A percentile compares a stretch with the other conserved stretches of the same genome.
Conservation (phyloP, 2,797 vertebrate genomes). For the Typhlichthys eigenmanni region DNA sequence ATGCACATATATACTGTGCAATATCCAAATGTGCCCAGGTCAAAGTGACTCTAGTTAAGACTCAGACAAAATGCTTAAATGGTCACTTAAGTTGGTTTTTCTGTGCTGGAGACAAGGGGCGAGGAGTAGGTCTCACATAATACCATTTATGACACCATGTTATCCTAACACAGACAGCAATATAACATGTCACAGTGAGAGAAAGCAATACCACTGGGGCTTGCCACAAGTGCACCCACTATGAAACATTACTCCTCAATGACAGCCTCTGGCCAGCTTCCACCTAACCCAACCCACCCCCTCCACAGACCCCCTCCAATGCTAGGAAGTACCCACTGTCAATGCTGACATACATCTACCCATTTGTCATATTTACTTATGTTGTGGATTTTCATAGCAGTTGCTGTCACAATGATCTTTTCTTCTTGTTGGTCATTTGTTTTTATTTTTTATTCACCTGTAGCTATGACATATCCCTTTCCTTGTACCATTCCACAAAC, state of each 20-base stretch:
- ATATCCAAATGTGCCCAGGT: slow-evolving; percentile 66
- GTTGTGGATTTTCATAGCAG: slow-evolving; percentile 78
- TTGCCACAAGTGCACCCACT: slow-evolving; percentile 86
- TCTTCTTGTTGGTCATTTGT: slow-evolving; percentile 37
- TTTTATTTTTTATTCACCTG: slow-evolving; percentile 47
- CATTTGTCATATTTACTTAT: slow-evolving; percentile 69
- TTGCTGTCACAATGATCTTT: slow-evolving; percentile 85
- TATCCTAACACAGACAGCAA: slow-evolving; percentile 83
- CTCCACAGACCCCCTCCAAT: slow-evolving; percentile 46
- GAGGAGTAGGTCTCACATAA: slow-evolving; percentile 53
- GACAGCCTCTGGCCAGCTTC: slow-evolving; percentile 66
- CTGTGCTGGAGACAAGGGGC: slow-evolving; percentile 55
- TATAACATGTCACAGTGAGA: slow-evolving; percentile 96
- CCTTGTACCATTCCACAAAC: slow-evolving; percentile 99
- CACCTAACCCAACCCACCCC: slow-evolving; percentile 50
- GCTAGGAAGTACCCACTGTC: slow-evolving; percentile 64
- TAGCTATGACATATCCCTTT: slow-evolving; percentile 95
- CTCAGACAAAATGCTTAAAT: slow-evolving; percentile 64
- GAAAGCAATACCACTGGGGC: slow-evolving; percentile 78
- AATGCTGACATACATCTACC: slow-evolving; percentile 48
- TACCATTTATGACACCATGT: slow-evolving; percentile 51
- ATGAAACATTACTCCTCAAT: slow-evolving; percentile 78
- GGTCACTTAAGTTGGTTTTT: slow-evolving; percentile 59
- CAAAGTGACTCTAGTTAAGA: slow-evolving; percentile 65
- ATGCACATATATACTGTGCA: slow-evolving; percentile 59